Conservation (phyloP, 2,888 invertebrate genomes). For the Serrognathus titanus region DNA sequence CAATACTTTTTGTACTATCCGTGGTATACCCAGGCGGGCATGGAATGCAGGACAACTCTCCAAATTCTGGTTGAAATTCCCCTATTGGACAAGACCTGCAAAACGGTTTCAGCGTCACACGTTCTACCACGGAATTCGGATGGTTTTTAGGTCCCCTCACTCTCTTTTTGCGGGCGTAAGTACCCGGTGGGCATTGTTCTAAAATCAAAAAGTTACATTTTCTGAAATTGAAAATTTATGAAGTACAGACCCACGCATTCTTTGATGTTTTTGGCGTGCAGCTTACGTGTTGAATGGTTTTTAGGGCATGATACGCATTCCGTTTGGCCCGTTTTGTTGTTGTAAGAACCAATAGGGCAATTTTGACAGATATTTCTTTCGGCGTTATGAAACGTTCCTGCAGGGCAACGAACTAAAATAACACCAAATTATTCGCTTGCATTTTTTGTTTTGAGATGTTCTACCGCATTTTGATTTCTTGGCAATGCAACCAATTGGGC, state of each 20-base stretch:
- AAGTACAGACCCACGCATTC: slow-evolving; percentile 56
- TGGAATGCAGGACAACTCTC: slow-evolving; percentile 54
- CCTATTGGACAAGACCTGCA: slow-evolving; percentile 58
- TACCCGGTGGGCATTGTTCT: slow-evolving; percentile 59
- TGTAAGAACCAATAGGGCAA: slow-evolving; percentile 61
- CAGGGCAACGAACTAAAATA: slow-evolving; percentile 58
- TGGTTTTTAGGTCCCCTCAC: slow-evolving; percentile 34
- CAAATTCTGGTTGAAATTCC: slow-evolving; percentile 58
- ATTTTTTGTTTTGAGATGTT: slow-evolving; percentile 15
- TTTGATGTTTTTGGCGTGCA: slow-evolving; percentile 46
- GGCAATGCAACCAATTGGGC: slow-evolving; percentile 54
- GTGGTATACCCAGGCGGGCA: slow-evolving; percentile 58
- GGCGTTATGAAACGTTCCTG: slow-evolving; percentile 61
- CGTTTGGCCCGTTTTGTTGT: slow-evolving; percentile 53
- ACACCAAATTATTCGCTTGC: not conserved
- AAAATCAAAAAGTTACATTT: slow-evolving; percentile 8
- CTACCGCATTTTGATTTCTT: slow-evolving; percentile 57
- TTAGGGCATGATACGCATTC: slow-evolving; percentile 57
- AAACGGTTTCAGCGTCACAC: slow-evolving; percentile 54
- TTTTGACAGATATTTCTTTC: slow-evolving; percentile 54
- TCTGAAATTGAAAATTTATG: not conserved
- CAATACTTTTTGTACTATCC: slow-evolving; percentile 41
- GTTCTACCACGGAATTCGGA: slow-evolving; percentile 34
- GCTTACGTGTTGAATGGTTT: slow-evolving; percentile 55
- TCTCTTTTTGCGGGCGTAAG: slow-evolving; percentile 43